phyloP scores from a whole-genome alignment of 2,113 vertebrate genomes.

The Origma solitaria region DNA sequence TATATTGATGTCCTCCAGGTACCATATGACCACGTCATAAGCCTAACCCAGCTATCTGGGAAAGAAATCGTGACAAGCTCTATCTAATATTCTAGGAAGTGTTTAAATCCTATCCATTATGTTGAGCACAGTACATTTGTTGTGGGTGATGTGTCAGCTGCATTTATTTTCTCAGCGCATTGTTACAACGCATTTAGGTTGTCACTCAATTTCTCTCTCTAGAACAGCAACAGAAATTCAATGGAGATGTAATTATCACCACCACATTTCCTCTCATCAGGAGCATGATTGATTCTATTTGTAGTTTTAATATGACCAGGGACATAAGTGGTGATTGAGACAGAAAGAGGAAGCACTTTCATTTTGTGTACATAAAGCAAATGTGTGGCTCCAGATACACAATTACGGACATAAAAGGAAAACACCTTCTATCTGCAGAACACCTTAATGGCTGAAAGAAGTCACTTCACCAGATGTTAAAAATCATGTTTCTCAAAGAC shows the following conservation, averaged over 20 bases:
- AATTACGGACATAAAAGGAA: neutral
- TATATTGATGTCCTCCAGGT: neutral
- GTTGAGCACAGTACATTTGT: neutral
- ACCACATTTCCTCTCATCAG: neutral
- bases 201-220: neutral
- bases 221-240: slow-evolving; percentile 26
- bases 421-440: neutral
- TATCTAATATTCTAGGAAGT: neutral
- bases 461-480: neutral
- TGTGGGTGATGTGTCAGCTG: neutral
- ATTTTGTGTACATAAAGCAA: neutral
- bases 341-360: neutral
- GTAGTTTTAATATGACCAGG: neutral
- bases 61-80: neutral
- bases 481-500: neutral
- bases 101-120: neutral
- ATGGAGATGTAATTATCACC: neutral
- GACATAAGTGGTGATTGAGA: neutral
- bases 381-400: neutral
- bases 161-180: neutral
- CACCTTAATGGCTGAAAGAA: neutral
- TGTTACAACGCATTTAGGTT: neutral
- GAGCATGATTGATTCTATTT: neutral
- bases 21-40: neutral
- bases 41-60: neutral